phyloP scores from a whole-genome alignment of 2,888 invertebrate species.

The Caenorhabditis angaria region DNA sequence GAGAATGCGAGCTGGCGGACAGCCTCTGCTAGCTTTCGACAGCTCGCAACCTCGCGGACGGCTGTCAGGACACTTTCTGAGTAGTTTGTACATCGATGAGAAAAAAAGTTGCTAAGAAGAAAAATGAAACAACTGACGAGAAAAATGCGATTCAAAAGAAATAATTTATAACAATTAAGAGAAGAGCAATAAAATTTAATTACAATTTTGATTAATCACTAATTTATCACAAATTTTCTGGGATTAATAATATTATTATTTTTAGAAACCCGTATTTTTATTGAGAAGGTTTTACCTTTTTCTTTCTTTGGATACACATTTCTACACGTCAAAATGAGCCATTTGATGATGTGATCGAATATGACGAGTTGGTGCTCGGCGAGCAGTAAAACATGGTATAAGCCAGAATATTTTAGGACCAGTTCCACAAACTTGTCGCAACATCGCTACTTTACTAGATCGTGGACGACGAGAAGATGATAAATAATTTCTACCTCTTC shows the following conservation, averaged over 20 bases:
- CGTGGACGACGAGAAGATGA: slow-evolving; percentile 36
- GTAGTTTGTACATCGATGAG: neutral
- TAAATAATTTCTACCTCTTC: slow-evolving; percentile 50
- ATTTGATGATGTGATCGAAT: slow-evolving; percentile 36
- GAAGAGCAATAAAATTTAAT: neutral
- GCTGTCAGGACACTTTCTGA: too few relatives aligned
- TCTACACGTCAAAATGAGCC: slow-evolving; percentile 37
- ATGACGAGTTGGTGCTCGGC: slow-evolving; percentile 20
- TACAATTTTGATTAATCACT: neutral
- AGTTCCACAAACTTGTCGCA: slow-evolving; percentile 83
- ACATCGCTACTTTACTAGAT: slow-evolving; percentile 76
- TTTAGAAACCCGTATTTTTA: neutral
- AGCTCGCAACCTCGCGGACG: too few relatives aligned
- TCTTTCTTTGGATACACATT: neutral
- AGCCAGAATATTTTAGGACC: slow-evolving; percentile 81
- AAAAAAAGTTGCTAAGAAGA: neutral
- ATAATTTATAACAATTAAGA: slow-evolving; percentile 7
- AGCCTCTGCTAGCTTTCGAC: too few relatives aligned
- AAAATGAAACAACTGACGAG: neutral
- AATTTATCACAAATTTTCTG: neutral
- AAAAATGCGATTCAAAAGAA: neutral
- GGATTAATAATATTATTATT: neutral
- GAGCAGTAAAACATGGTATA: slow-evolving; percentile 77
- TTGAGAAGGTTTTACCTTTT: neutral
- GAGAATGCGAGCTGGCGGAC: too few relatives aligned